Percentiles rank a stretch among this genome's conserved stretches.
Evolutionary conservation across 2,797 vertebrate genomes (phyloP).

Genomic region (Rallus crepitans): DNA sequence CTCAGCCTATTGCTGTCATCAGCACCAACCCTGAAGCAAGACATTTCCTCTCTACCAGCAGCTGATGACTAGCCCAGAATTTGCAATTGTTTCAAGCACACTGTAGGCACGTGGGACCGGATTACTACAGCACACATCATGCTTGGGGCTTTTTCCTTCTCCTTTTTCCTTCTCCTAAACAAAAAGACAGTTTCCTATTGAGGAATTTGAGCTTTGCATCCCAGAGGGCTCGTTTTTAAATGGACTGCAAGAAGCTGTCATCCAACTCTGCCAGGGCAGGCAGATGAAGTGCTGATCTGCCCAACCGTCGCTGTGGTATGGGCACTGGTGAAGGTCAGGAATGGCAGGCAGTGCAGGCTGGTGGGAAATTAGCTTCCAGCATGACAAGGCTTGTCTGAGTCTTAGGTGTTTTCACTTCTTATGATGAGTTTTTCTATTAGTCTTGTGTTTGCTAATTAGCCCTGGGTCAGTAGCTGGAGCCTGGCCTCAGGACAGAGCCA

Average conservation of each 20-base stretch:
- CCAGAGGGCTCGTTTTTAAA: background rate
- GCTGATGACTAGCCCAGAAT: background rate
- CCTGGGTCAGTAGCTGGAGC: background rate
- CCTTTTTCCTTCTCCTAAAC: background rate
- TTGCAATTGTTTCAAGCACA: background rate
- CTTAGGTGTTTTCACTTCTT: background rate
- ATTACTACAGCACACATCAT: background rate
- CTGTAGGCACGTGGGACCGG: background rate
- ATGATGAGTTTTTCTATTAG: background rate
- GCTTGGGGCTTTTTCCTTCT: background rate
- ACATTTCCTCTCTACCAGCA: background rate
- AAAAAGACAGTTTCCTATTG: background rate
- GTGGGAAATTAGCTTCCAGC: background rate
- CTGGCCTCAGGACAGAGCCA: background rate
- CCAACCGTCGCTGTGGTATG: background rate
- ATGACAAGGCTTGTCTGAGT: background rate
- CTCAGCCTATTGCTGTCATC: background rate
- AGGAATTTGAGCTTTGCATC: background rate
- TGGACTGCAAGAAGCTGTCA: too few species aligned
- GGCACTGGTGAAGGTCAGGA: background rate
- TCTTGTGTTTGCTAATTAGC: background rate
- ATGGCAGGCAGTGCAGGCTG: background rate
- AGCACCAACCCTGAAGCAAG: slow-evolving; percentile 2
- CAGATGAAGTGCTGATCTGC: background rate
- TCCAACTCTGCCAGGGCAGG: background rate